Conservation (phyloP, 2,113 vertebrate genomes). For the Urocynchramus pylzowi region DNA sequence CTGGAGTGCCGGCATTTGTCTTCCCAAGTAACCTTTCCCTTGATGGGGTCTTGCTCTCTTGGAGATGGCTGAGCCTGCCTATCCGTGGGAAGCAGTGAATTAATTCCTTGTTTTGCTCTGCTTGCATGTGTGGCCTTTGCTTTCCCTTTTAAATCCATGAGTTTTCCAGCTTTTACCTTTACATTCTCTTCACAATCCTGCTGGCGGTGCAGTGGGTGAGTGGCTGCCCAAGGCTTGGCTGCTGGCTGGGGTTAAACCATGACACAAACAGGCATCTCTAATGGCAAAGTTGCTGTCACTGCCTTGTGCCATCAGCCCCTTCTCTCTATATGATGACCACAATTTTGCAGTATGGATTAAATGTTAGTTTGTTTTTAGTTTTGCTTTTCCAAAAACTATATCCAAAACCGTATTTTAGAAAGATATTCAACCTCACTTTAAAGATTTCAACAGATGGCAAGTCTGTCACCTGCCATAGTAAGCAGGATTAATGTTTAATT, state of each 20-base stretch:
- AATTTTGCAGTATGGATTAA: neutral
- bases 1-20: rapidly evolving
- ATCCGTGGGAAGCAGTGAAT: neutral
- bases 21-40: neutral
- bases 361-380: neutral
- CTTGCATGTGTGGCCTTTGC: neutral
- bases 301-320: neutral
- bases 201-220: neutral
- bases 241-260: neutral
- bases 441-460: conserved; percentile 45
- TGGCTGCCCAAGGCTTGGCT: neutral
- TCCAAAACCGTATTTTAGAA: neutral
- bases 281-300: neutral
- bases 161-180: neutral
- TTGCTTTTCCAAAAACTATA: neutral
- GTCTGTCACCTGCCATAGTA: conserved; percentile 49
- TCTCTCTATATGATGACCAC: neutral
- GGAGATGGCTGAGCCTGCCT: neutral
- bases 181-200: rapidly evolving
- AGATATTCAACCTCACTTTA: neutral
- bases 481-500: conserved; percentile 47
- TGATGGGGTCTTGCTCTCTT: neutral
- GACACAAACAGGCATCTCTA: neutral
- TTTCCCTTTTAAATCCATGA: neutral
- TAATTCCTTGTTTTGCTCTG: neutral